These are phyloP conservation scores for Drosophila melanosoma DNA, from an alignment of 2,888 invertebrate genomes.

Conservation along the genomic window DNA sequence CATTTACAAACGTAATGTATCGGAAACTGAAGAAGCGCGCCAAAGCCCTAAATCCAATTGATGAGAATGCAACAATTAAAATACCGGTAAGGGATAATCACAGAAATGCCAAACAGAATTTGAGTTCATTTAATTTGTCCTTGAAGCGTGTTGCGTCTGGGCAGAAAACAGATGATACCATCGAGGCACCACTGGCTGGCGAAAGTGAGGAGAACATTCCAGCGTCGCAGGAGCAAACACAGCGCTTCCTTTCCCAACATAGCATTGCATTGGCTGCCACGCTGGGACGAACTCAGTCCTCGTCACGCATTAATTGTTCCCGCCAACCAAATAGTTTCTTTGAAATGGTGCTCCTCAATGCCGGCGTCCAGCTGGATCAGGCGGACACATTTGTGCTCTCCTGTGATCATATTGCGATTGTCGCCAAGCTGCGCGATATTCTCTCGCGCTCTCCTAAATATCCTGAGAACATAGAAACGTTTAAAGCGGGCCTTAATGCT, in stretches of 20 bases:
- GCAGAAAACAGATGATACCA: slow-evolving; percentile 34
- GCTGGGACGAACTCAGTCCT: slow-evolving; percentile 80
- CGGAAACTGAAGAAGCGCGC: slow-evolving; percentile 53
- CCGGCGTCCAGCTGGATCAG: slow-evolving; percentile 82
- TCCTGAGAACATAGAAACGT: slow-evolving; percentile 86
- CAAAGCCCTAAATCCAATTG: slow-evolving; percentile 73
- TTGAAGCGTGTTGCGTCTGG: slow-evolving; percentile 39
- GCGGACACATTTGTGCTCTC: slow-evolving; percentile 80
- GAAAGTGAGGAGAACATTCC: slow-evolving; percentile 83
- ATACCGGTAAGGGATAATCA: slow-evolving; percentile 66
- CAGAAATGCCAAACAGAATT: not conserved
- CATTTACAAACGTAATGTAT: slow-evolving; percentile 42
- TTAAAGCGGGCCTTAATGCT: slow-evolving; percentile 86
- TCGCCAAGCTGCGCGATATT: slow-evolving; percentile 85
- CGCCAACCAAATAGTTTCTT: slow-evolving; percentile 83
- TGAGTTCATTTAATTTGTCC: not conserved
- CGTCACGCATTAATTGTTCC: slow-evolving; percentile 57
- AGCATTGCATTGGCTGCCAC: slow-evolving; percentile 78
- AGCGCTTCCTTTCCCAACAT: slow-evolving; percentile 84
- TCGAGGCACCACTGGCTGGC: slow-evolving; percentile 44
- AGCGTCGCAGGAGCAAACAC: slow-evolving; percentile 84
- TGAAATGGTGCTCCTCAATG: slow-evolving; percentile 81
- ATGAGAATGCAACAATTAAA: slow-evolving; percentile 81
- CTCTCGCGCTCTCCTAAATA: slow-evolving; percentile 85
- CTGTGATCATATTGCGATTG: slow-evolving; percentile 86